Conservation (phyloP, 2,888 invertebrate genomes). For the Agriotes lineatus region DNA sequence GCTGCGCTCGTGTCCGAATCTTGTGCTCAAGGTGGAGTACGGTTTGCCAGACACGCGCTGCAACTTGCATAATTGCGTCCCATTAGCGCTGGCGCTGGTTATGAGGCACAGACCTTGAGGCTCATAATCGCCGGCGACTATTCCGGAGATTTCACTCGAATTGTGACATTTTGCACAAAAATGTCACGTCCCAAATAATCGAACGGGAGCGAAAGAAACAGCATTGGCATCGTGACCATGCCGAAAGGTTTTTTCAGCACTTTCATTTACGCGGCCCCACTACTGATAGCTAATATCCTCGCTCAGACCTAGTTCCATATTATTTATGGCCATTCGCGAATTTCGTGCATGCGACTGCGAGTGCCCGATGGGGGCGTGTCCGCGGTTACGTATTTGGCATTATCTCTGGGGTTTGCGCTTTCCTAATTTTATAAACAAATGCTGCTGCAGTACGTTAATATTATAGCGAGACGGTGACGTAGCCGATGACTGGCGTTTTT, state of each 20-base stretch:
- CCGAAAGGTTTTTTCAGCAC: neutral
- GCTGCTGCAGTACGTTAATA: too few species aligned
- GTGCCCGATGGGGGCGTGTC: conserved; percentile 2
- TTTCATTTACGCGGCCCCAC: neutral
- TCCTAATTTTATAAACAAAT: too few species aligned
- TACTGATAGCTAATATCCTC: neutral
- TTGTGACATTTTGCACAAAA: too few species aligned
- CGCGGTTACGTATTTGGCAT: neutral
- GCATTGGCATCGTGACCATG: conserved; percentile 5
- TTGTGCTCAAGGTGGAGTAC: neutral
- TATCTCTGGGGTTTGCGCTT: too few species aligned
- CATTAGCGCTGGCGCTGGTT: neutral
- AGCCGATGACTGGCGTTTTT: too few species aligned
- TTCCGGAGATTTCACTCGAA: conserved; percentile 19
- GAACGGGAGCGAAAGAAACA: conserved; percentile 2
- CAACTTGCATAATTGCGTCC: neutral
- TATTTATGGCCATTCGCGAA: too few species aligned
- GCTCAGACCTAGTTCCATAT: conserved; percentile 13
- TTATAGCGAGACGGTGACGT: too few species aligned
- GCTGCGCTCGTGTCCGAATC: too few species aligned
- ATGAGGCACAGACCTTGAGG: conserved; percentile 26
- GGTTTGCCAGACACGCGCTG: neutral
- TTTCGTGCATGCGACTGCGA: too few species aligned
- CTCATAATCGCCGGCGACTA: conserved; percentile 1
- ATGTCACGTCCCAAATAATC: conserved; percentile 13